Conservation (phyloP, 30 jellyfish, hydroid and myxozoan species). For the Nemopilema nomurai region DNA sequence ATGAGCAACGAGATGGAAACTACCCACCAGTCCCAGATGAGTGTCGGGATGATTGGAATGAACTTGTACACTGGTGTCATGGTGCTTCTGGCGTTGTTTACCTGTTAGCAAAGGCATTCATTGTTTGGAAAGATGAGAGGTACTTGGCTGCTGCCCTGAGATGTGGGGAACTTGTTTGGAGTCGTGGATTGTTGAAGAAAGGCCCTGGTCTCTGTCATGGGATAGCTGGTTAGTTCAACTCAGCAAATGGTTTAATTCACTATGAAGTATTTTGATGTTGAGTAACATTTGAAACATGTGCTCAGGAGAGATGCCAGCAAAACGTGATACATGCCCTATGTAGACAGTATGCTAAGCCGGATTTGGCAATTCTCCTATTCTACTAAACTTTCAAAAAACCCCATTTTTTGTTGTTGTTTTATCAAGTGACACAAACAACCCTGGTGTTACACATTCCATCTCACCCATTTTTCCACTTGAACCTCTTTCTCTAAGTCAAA, state of each 20-base stretch:
- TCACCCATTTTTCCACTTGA: too few relatives aligned
- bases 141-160: slow-evolving; percentile 86
- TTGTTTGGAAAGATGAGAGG: slow-evolving; percentile 92
- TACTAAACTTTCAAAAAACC: too few relatives aligned
- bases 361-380: too few relatives aligned
- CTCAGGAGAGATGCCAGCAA: too few relatives aligned
- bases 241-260: not conserved
- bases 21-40: slow-evolving; percentile 95
- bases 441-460: too few relatives aligned
- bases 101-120: slow-evolving; percentile 82
- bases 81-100: slow-evolving; percentile 96
- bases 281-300: too few relatives aligned
- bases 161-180: slow-evolving; percentile 92
- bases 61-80: slow-evolving; percentile 98
- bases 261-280: too few relatives aligned
- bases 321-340: too few relatives aligned
- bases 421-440: too few relatives aligned
- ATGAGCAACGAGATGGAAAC: slow-evolving; percentile 83
- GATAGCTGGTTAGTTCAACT: slow-evolving; percentile 74
- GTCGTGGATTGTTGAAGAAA: slow-evolving; percentile 85
- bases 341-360: too few relatives aligned
- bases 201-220: slow-evolving; percentile 99
- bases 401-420: too few relatives aligned
- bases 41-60: slow-evolving; percentile 94
- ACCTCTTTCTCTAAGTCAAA: too few relatives aligned